These are phyloP conservation scores for Sminthurides aquaticus DNA, from an alignment of 2,888 invertebrate genomes.

Conservation along the genomic window DNA sequence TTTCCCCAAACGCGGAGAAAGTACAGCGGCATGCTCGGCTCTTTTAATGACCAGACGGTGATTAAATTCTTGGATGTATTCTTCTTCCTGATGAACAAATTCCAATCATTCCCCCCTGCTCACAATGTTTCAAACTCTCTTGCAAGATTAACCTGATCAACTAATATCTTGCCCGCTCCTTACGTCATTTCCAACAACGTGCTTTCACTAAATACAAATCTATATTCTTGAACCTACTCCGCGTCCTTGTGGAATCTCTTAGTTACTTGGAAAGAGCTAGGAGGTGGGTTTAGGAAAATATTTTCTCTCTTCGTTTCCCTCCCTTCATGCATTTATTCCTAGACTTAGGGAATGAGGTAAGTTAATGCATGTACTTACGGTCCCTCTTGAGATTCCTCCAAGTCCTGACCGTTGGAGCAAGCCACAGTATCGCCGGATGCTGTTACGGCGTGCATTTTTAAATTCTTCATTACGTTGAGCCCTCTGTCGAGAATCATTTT, in stretches of 20 bases:
- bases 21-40: slow-evolving; percentile 36
- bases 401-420: slow-evolving; percentile 32
- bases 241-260: too few species aligned
- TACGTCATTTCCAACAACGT: too few species aligned
- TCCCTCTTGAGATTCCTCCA: background rate
- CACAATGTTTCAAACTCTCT: too few species aligned
- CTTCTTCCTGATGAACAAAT: slow-evolving; percentile 22
- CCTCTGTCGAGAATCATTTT: slow-evolving; percentile 28
- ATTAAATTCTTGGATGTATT: slow-evolving; percentile 36
- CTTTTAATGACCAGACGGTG: slow-evolving; percentile 39
- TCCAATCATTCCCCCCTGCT: background rate
- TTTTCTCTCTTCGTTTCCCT: too few species aligned
- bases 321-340: too few species aligned
- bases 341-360: background rate
- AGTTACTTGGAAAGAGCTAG: too few species aligned
- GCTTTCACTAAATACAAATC: too few species aligned
- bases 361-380: too few species aligned
- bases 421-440: slow-evolving; percentile 35
- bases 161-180: too few species aligned
- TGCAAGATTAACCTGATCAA: too few species aligned
- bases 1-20: slow-evolving; percentile 41
- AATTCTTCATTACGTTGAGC: slow-evolving; percentile 30
- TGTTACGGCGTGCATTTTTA: slow-evolving; percentile 33
- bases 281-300: too few species aligned
- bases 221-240: too few species aligned